These are phyloP conservation scores for Microctonus brassicae DNA, from an alignment of 2,888 invertebrate genomes.

Conservation along the genomic window DNA sequence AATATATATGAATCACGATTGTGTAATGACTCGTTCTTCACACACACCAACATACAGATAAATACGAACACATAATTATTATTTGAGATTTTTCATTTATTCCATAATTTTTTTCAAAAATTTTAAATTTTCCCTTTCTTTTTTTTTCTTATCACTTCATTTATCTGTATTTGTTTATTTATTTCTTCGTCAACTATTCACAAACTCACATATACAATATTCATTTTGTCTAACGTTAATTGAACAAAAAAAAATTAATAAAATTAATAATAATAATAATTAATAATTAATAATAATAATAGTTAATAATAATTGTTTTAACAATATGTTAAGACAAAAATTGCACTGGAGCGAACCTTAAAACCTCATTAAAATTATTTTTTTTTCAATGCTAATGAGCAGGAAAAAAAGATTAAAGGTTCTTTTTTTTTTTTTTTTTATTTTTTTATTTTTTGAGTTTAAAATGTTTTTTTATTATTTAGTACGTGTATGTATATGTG, in stretches of 20 bases:
- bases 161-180: not conserved
- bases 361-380: not conserved
- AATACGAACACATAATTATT: too few species aligned
- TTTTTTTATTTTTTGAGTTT: not conserved
- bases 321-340: not conserved
- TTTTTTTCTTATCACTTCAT: conserved; percentile 17
- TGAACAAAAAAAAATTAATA: conserved; percentile 60
- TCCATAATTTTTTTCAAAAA: conserved; percentile 46
- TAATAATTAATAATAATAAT: too few species aligned
- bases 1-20: conserved; percentile 69
- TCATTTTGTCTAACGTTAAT: not conserved
- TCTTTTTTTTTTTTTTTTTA: not conserved
- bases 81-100: too few species aligned
- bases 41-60: not conserved
- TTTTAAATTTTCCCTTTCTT: not conserved
- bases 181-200: not conserved
- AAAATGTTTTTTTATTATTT: not conserved
- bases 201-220: not conserved
- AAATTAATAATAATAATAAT: conserved; percentile 24
- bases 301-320: not conserved
- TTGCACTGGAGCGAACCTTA: conserved; percentile 14
- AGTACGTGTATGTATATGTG: not conserved
- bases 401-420: not conserved
- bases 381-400: not conserved
- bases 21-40: conserved; percentile 54